phyloP scores from a whole-genome alignment of 1,140 invertebrate species.

The Papilio dardanus region DNA sequence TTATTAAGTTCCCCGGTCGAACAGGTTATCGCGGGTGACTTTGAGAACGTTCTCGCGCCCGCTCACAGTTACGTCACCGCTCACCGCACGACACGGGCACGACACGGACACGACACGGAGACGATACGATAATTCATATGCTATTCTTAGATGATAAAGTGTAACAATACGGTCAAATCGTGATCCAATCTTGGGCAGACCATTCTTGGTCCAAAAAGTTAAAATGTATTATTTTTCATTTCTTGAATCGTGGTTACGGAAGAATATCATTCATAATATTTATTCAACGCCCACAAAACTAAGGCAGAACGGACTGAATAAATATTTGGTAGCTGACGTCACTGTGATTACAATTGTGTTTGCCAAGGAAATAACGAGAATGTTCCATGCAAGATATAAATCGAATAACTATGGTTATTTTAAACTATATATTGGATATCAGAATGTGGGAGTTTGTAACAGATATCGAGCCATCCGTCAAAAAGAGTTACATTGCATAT shows the following conservation, averaged over 20 bases:
- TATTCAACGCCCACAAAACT: background rate
- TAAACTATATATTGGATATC: background rate
- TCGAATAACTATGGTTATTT: background rate
- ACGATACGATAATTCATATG: background rate
- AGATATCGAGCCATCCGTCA: no score
- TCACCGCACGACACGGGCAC: background rate
- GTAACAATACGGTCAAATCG: no score
- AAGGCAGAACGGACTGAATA: constrained; percentile 7
- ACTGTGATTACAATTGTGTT: background rate
- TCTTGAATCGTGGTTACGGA: background rate
- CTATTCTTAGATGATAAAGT: background rate
- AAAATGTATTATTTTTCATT: background rate
- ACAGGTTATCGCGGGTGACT: constrained; percentile 32
- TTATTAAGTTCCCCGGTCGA: constrained; percentile 33
- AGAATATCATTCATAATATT: constrained; percentile 18
- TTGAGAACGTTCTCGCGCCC: constrained; percentile 30
- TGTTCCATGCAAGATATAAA: background rate
- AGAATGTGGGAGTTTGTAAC: background rate
- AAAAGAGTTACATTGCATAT: no score
- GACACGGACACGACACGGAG: constrained; percentile 16
- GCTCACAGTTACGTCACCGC: no score
- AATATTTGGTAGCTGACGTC: constrained; percentile 11
- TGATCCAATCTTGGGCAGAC: no score
- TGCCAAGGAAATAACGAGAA: constrained; percentile 8
- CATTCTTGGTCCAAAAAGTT: no score